Evolutionary conservation across 2,797 vertebrate species (phyloP).

Genomic region (Numenius phaeopus): DNA sequence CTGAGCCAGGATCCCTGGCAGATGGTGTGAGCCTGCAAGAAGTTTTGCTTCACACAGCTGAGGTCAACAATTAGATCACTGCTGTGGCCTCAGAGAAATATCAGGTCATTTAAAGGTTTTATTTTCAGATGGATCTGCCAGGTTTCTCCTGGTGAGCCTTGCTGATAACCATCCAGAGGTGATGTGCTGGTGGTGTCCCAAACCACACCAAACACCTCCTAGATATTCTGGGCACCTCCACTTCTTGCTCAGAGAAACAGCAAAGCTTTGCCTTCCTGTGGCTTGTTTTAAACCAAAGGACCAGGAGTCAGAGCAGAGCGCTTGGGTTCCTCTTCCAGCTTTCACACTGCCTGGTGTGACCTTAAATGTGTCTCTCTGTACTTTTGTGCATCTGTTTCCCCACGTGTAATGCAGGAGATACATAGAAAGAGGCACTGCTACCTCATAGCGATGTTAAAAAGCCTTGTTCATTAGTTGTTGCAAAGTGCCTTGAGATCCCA

Average conservation of each 20-base stretch:
- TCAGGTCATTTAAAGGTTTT: background rate
- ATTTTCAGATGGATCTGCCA: background rate
- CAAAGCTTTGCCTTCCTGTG: background rate
- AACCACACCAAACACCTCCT: background rate
- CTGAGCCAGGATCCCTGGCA: background rate
- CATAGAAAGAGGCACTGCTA: background rate
- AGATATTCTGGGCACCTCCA: background rate
- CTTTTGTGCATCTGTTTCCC: background rate
- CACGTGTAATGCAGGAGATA: background rate
- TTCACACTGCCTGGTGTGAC: background rate
- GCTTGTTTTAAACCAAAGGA: background rate
- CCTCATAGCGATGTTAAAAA: background rate
- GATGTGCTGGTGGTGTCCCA: background rate
- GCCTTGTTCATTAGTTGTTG: background rate
- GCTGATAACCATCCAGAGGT: background rate
- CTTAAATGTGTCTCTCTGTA: background rate
- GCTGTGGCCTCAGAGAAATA: background rate
- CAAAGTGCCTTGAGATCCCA: background rate
- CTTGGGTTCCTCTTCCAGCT: background rate
- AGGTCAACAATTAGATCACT: background rate
- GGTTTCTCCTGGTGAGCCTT: background rate
- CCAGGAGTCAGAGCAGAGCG: background rate
- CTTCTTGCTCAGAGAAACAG: background rate
- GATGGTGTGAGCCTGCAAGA: background rate
- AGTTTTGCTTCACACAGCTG: background rate